Base-by-base conservation (phyloP, 2,888 invertebrate genomes). In the Craniophora ligustri region DNA sequence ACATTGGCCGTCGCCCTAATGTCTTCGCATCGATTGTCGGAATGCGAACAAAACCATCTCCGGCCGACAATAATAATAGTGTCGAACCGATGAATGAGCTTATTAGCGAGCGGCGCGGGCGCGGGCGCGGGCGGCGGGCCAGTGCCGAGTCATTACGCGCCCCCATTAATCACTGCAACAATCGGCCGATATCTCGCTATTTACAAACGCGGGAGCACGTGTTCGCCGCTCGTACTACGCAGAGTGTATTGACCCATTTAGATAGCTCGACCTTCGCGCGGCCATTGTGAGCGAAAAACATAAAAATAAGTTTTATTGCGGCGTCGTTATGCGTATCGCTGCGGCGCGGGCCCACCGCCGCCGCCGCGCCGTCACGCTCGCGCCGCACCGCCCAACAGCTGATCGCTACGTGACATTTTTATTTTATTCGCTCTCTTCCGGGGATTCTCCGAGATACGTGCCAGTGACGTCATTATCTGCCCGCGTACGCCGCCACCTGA, bases 271-370 rank as follows among this genome's bases (percentile, higher is more conserved):
- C 93, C 92, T 92, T 93, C 93, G 89, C 91, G 91, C 92, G 92
- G 91, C 91, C 92, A 93, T 93, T 93, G 93, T 93, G 89, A 92
- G 92, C 92, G 92, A 92, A 92, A 92, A 92, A 92, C 93, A 92
- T 93, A 93, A 93, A 93, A 93, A 92, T 92, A 93, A 92, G 92
- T 93, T 93, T 93, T 92, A 92, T 92, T 92, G 92, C 92, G 91
- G 89, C 87, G 90, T 91, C 91, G 92, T 92, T 92, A 92, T 91
- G 92, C 92, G 92, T 91, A 91, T 87, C 91, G 91, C 83, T 82
- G 84, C 79, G 83, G 85, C 81, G 84, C 83, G 82, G 80, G 79
- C 78, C 78, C 78, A 81, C 81, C 63, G 54, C 77, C 78, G 81
- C 84, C 89, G 87, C 86, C 90, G 84, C 89, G 86, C 82, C 89